Evolutionary conservation across 2,888 invertebrate genomes (phyloP).

Genomic region (Keiferia lycopersicella): DNA sequence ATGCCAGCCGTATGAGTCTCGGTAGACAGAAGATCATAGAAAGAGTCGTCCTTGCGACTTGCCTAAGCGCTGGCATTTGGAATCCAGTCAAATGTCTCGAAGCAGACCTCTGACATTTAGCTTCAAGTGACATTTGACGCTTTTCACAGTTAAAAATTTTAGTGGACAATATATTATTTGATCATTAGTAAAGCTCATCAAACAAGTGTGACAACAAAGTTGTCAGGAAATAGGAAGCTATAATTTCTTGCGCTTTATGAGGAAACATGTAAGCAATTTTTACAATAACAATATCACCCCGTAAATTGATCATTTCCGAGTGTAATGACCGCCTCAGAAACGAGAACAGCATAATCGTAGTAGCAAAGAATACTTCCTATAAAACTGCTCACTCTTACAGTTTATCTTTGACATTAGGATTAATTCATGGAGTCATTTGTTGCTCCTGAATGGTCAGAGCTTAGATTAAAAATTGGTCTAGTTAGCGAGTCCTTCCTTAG

Average conservation of each 20-base stretch:
- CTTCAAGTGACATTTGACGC: slow-evolving; percentile 64
- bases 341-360: no score
- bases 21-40: slow-evolving; percentile 70
- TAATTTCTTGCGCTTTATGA: background rate
- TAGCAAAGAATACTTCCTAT: no score
- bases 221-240: background rate
- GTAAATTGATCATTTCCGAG: background rate
- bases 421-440: no score
- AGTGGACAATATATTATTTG: background rate
- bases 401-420: no score
- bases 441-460: no score
- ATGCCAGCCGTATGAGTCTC: slow-evolving; percentile 74
- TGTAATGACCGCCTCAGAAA: no score
- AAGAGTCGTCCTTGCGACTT: slow-evolving; percentile 79
- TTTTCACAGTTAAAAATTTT: slow-evolving; percentile 41
- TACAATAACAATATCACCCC: background rate
- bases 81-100: slow-evolving; percentile 75
- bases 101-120: slow-evolving; percentile 75
- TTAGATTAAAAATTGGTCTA: no score
- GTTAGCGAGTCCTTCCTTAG: no score
- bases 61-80: slow-evolving; percentile 78
- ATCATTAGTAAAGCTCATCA: background rate
- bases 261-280: background rate
- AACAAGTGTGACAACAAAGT: background rate
- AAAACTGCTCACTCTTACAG: no score